Evolutionary conservation across 2,888 invertebrate genomes (phyloP).

Genomic region (Tortricodes alternella): DNA sequence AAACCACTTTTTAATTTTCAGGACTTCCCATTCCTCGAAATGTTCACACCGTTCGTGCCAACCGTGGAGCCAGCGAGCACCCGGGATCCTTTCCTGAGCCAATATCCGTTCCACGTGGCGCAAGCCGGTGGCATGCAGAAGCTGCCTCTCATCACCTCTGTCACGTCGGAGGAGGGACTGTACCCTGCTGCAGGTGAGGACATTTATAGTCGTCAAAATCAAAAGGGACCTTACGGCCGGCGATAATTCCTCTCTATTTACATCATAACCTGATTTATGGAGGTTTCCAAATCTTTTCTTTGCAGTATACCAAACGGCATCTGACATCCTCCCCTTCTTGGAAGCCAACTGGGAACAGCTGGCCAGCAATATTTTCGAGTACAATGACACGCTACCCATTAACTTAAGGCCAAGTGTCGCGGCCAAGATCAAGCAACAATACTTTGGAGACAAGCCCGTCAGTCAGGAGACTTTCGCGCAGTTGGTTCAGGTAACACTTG

Average conservation of each 20-base stretch:
- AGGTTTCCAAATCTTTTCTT: background rate
- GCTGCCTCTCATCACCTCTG: constrained; percentile 87
- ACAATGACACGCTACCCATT: constrained; percentile 81
- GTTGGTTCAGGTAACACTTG: constrained; percentile 72
- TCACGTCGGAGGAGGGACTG: constrained; percentile 88
- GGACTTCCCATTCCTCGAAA: constrained; percentile 12
- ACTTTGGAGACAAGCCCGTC: constrained; percentile 78
- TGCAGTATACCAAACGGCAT: constrained; percentile 60
- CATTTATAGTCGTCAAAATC: no score
- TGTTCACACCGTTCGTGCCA: constrained; percentile 82
- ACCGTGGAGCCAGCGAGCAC: constrained; percentile 82
- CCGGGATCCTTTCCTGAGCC: constrained; percentile 84
- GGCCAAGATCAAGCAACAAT: constrained; percentile 78
- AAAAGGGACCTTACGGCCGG: background rate
- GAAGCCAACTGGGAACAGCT: constrained; percentile 83
- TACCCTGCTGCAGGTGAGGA: constrained; percentile 86
- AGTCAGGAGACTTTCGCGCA: constrained; percentile 67
- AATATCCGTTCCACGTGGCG: constrained; percentile 85
- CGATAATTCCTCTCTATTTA: background rate
- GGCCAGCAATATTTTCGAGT: constrained; percentile 85
- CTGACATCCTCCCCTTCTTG: constrained; percentile 72
- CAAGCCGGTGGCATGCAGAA: constrained; percentile 83
- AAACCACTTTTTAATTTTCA: background rate
- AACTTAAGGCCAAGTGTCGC: constrained; percentile 70
- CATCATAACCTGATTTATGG: background rate